These are phyloP conservation scores for Melikaiella ostensackeni DNA, from an alignment of 2,888 invertebrate genomes.

Conservation along the genomic window DNA sequence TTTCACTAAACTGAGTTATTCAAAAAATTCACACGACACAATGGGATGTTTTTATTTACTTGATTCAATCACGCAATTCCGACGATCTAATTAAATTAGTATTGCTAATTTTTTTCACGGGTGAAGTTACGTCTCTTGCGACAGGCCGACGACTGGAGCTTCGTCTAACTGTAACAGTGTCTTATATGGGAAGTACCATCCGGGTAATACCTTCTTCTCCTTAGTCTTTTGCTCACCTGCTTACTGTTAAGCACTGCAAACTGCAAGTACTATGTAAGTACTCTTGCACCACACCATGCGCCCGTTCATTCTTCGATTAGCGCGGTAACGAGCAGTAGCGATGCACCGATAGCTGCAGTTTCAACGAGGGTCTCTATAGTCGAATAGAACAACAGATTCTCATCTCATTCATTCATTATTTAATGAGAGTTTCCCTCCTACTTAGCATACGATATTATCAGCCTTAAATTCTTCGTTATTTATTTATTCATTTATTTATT, in stretches of 20 bases:
- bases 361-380: background rate
- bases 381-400: background rate
- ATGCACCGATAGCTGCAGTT: conserved; percentile 18
- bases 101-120: conserved; percentile 49
- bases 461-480: no score
- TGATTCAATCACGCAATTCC: background rate
- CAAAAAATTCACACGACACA: background rate
- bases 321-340: conserved; percentile 12
- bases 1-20: background rate
- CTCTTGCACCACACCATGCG: conserved; percentile 17
- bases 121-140: conserved; percentile 59
- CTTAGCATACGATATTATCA: no score
- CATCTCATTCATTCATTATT: conserved; percentile 24
- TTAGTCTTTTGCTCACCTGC: conserved; percentile 5
- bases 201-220: conserved; percentile 33
- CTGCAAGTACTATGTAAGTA: conserved; percentile 26
- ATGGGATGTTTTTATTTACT: background rate
- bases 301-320: conserved; percentile 36
- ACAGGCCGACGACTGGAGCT: conserved; percentile 66
- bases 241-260: conserved; percentile 29
- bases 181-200: conserved; percentile 61
- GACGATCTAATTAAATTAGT: background rate
- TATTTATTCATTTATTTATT: no score
- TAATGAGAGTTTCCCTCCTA: background rate
- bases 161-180: conserved; percentile 68